These are phyloP conservation scores for Athene cunicularia DNA, from an alignment of 2,113 vertebrate genomes.

Conservation along the genomic window DNA sequence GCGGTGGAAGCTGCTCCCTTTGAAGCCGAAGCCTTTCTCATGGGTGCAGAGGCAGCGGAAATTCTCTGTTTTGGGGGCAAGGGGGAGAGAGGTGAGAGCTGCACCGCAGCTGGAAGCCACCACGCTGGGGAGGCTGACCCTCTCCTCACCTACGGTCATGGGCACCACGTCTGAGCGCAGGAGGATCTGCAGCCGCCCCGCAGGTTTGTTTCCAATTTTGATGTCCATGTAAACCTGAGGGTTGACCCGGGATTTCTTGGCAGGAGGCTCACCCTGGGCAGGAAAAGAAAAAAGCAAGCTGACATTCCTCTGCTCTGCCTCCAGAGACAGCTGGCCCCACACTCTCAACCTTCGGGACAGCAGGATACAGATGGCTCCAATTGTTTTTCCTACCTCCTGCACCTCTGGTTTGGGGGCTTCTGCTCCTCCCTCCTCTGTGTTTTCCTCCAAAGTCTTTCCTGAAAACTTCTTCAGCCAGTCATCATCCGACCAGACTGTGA, in stretches of 20 bases:
- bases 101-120: rapidly evolving
- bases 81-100: background rate
- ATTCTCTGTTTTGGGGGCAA: conserved; percentile 76
- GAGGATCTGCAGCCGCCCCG: conserved; percentile 89
- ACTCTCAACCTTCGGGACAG: rapidly evolving
- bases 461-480: conserved; percentile 99
- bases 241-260: conserved; percentile 89
- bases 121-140: rapidly evolving
- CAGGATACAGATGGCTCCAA: rapidly evolving
- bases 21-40: conserved; percentile 95
- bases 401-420: conserved; percentile 75
- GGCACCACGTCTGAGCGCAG: conserved; percentile 92
- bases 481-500: conserved; percentile 94
- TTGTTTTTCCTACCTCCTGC: conserved; percentile 78
- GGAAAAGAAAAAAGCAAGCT: background rate
- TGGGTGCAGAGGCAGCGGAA: conserved; percentile 97
- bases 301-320: background rate
- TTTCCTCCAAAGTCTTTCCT: conserved; percentile 92
- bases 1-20: conserved; percentile 96
- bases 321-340: rapidly evolving
- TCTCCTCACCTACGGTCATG: conserved; percentile 88
- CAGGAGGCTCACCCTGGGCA: conserved; percentile 84
- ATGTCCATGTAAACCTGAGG: conserved; percentile 98
- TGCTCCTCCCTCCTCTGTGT: conserved; percentile 77
- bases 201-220: conserved; percentile 95